Percentiles rank a stretch among this genome's conserved stretches.
Evolutionary conservation across 2,888 invertebrate genomes (phyloP).

Genomic region (Phengaris arion): DNA sequence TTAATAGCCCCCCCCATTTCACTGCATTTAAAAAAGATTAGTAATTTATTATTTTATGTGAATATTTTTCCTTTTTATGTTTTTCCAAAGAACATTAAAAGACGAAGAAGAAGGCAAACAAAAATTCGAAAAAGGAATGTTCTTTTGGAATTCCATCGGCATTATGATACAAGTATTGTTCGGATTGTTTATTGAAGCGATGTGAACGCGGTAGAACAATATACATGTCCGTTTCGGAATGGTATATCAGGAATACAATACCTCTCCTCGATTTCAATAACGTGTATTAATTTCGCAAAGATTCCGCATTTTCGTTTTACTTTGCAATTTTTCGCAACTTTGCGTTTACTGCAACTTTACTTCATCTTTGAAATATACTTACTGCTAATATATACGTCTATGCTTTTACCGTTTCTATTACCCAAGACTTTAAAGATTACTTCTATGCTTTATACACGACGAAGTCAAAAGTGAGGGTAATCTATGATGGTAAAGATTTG

Average conservation of each 20-base stretch:
- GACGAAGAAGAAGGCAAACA: not conserved
- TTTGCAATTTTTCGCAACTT: not conserved
- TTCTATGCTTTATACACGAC: too few relatives aligned
- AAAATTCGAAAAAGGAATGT: conserved; percentile 15
- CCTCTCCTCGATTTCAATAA: conserved; percentile 7
- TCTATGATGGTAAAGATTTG: too few relatives aligned
- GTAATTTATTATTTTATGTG: too few relatives aligned
- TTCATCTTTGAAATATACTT: too few relatives aligned
- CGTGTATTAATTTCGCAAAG: conserved; percentile 4
- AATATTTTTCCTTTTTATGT: not conserved
- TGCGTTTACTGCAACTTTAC: not conserved
- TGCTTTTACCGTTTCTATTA: too few relatives aligned
- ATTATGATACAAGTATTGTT: conserved; percentile 49
- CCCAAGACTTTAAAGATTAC: too few relatives aligned
- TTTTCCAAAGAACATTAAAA: not conserved
- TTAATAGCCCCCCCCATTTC: too few relatives aligned
- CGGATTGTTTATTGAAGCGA: conserved; percentile 47
- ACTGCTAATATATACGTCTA: too few relatives aligned
- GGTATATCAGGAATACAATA: conserved; percentile 28
- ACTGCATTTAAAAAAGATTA: too few relatives aligned
- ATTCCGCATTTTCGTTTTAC: not conserved
- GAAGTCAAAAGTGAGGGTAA: too few relatives aligned
- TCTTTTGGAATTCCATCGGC: conserved; percentile 42
- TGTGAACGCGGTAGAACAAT: conserved; percentile 46
- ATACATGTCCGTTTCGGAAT: conserved; percentile 42